These are phyloP conservation scores for Pristionchus fissidentatus DNA, from an alignment of 2,888 invertebrate species.

Conservation along the genomic window DNA sequence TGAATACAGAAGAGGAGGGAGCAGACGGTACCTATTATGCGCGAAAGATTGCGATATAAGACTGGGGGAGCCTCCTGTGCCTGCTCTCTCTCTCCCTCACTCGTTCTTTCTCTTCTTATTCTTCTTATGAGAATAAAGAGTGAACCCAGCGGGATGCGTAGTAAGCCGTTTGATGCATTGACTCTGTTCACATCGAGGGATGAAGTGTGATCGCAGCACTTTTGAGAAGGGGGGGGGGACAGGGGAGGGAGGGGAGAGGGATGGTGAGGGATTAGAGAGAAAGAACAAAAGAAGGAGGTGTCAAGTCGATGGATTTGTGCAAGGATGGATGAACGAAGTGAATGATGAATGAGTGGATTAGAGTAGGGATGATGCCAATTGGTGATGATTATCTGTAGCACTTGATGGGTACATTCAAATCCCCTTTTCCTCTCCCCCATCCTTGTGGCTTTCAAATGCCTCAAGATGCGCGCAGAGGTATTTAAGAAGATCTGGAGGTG, in stretches of 20 bases:
- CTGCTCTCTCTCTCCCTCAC: too few species aligned
- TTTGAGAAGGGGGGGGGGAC: too few species aligned
- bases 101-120: constrained; percentile 23
- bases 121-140: background rate
- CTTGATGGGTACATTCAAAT: background rate
- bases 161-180: too few species aligned
- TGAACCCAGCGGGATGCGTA: background rate
- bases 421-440: background rate
- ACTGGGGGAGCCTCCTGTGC: too few species aligned
- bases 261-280: constrained; percentile 3
- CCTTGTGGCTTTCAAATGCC: too few species aligned
- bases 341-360: constrained; percentile 28
- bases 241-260: too few species aligned
- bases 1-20: too few species aligned
- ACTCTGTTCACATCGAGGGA: too few species aligned
- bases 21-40: constrained; percentile 38
- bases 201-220: too few species aligned
- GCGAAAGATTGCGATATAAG: constrained; percentile 39
- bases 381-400: constrained; percentile 31
- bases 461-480: background rate
- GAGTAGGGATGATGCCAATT: too few species aligned
- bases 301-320: too few species aligned
- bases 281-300: constrained; percentile 34
- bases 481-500: constrained; percentile 14
- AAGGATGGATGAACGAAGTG: background rate